A percentile compares a stretch with the other conserved stretches of the same genome.
Evolutionary conservation across 2,113 vertebrate genomes (phyloP).

Genomic region (Melozone crissalis): DNA sequence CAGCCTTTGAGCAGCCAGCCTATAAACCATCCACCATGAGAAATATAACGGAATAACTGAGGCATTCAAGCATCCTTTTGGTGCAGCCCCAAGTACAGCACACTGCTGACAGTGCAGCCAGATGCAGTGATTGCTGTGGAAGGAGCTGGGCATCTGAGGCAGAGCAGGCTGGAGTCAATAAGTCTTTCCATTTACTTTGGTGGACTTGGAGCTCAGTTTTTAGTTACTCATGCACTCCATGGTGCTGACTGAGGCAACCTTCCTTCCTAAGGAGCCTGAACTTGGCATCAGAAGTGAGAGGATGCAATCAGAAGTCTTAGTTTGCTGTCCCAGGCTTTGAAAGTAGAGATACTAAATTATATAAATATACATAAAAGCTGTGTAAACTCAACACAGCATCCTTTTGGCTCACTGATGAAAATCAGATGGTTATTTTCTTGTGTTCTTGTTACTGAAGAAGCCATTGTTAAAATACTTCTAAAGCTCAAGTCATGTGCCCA

Average conservation of each 20-base stretch:
- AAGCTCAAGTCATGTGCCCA: rapidly evolving
- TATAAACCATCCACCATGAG: not conserved
- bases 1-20: not conserved
- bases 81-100: not conserved
- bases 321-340: not conserved
- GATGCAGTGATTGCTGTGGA: not conserved
- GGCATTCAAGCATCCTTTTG: not conserved
- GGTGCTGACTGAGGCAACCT: not conserved
- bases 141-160: not conserved
- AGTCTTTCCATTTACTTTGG: constrained; percentile 27
- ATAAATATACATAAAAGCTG: not conserved
- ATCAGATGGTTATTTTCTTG: not conserved
- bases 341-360: not conserved
- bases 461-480: not conserved
- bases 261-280: not conserved
- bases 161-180: not conserved
- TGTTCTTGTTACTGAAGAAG: not conserved
- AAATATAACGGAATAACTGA: not conserved
- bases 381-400: not conserved
- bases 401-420: not conserved
- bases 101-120: constrained; percentile 1
- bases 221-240: not conserved
- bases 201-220: not conserved
- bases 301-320: not conserved
- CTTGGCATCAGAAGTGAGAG: not conserved